A percentile compares a stretch with the other conserved stretches of the same genome.
Conservation (phyloP, 2,797 vertebrate species). For the Petrocephalus schoutedeni region DNA sequence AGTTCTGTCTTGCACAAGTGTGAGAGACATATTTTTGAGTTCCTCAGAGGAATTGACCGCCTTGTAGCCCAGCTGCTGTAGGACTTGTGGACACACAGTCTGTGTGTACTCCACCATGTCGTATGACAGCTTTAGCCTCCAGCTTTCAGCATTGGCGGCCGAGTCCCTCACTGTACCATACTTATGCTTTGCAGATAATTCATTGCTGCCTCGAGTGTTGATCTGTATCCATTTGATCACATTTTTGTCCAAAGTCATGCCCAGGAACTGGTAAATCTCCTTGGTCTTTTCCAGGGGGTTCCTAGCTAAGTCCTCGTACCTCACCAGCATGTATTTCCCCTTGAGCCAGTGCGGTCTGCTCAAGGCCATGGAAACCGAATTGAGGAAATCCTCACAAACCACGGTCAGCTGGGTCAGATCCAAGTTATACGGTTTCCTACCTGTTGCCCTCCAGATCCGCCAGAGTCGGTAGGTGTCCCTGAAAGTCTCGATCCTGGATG, state of each 20-base stretch:
- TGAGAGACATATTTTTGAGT: constrained; percentile 81
- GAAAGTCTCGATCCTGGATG: constrained; percentile 88
- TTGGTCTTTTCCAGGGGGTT: constrained; percentile 83
- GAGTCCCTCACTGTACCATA: constrained; percentile 87
- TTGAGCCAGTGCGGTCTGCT: constrained; percentile 80
- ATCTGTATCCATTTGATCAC: constrained; percentile 87
- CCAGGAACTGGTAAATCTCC: constrained; percentile 87
- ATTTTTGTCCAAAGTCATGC: constrained; percentile 76
- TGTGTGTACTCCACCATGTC: constrained; percentile 88
- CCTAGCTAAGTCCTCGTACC: constrained; percentile 87
- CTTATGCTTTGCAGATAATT: constrained; percentile 80
- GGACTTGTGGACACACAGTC: constrained; percentile 77
- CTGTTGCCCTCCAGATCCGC: constrained; percentile 89
- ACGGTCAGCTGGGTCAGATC: constrained; percentile 83
- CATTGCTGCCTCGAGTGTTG: constrained; percentile 80
- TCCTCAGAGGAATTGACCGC: constrained; percentile 74
- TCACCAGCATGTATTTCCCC: constrained; percentile 89
- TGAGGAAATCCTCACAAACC: constrained; percentile 86
- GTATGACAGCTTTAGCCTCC: constrained; percentile 85
- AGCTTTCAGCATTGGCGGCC: constrained; percentile 82
- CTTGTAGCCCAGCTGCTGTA: constrained; percentile 83
- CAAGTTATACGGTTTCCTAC: constrained; percentile 81
- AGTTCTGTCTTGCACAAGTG: constrained; percentile 82
- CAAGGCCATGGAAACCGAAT: constrained; percentile 81
- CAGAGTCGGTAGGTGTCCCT: constrained; percentile 85